A percentile compares a stretch with the other conserved stretches of the same genome.
Conservation (phyloP, 2,113 vertebrate species). For the Eidolon helvum region DNA sequence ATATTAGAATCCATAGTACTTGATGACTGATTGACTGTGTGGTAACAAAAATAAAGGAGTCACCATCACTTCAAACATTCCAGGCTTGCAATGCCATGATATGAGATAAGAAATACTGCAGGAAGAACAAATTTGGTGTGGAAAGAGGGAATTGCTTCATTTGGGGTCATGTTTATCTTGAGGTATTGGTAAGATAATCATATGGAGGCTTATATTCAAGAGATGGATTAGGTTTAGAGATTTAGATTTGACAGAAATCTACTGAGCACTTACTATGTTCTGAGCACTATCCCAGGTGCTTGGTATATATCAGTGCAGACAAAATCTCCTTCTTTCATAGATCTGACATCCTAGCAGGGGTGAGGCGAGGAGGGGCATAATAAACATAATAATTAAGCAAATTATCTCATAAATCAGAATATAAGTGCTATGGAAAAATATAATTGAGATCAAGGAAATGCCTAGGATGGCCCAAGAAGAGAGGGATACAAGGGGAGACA, state of each 20-base stretch:
- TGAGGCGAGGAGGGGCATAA: neutral
- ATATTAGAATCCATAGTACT: neutral
- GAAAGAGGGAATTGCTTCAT: neutral
- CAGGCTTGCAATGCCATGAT: neutral
- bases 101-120: neutral
- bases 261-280: neutral
- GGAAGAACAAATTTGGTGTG: neutral
- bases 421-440: neutral
- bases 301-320: neutral
- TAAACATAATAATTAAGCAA: neutral
- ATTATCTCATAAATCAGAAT: neutral
- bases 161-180: neutral
- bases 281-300: neutral
- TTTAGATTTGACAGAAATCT: neutral
- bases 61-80: neutral
- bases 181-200: neutral
- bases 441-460: neutral
- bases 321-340: neutral
- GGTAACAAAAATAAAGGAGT: neutral
- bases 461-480: neutral
- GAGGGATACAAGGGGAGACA: neutral
- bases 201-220: neutral
- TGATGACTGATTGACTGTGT: neutral
- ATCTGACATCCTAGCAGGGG: neutral
- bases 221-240: neutral